phyloP scores from a whole-genome alignment of 2,113 vertebrate genomes.

The Ariopsis seemanni region DNA sequence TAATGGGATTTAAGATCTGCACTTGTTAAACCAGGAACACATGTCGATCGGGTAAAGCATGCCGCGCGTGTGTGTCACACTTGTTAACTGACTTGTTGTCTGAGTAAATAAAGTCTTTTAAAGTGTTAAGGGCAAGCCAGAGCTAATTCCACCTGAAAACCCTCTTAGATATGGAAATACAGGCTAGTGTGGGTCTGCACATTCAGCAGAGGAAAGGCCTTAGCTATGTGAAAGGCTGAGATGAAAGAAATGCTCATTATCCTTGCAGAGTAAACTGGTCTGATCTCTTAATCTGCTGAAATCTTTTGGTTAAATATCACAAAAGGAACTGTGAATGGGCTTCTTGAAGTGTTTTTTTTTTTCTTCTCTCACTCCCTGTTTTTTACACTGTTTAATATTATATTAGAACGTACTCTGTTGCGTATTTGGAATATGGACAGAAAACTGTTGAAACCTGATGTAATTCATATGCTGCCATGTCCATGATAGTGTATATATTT shows the following conservation, averaged over 20 bases:
- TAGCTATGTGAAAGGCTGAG: slow-evolving; percentile 15
- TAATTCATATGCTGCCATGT: not conserved
- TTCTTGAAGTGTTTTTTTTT: not conserved
- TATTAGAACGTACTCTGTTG: not conserved
- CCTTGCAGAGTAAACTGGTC: slow-evolving; percentile 26
- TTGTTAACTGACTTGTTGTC: slow-evolving; percentile 4
- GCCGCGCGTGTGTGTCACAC: not conserved
- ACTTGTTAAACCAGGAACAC: not conserved
- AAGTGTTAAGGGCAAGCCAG: slow-evolving; percentile 15
- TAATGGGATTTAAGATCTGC: not conserved
- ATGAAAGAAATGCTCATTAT: slow-evolving; percentile 36
- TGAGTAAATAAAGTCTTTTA: slow-evolving; percentile 32
- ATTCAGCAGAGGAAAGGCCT: slow-evolving; percentile 24
- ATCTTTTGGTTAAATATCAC: not conserved
- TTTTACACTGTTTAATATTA: not conserved
- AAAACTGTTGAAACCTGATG: not conserved
- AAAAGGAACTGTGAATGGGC: slow-evolving; percentile 8
- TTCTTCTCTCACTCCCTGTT: not conserved
- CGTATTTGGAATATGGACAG: not conserved
- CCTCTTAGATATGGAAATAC: slow-evolving; percentile 37
- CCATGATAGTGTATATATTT: not conserved
- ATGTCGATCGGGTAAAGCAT: not conserved
- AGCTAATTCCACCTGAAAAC: slow-evolving; percentile 37
- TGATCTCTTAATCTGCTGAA: slow-evolving; percentile 12
- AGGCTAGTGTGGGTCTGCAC: slow-evolving; percentile 25